A percentile compares a stretch with the other conserved stretches of the same genome.
These are phyloP conservation scores for Dryobota labecula DNA, from an alignment of 2,888 invertebrate genomes.

Conservation along the genomic window DNA sequence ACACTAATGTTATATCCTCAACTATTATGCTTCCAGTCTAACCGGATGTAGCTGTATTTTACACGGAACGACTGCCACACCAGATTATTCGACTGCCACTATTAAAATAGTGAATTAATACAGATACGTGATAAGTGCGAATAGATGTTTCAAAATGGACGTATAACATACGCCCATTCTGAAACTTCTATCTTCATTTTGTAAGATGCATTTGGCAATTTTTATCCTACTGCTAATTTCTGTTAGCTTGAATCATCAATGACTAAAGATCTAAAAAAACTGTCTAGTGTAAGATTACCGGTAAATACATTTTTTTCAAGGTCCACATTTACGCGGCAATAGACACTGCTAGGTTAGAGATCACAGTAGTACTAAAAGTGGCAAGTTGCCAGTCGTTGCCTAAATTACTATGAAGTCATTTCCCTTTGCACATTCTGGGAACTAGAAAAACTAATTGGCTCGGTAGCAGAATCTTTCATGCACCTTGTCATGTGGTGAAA, in stretches of 20 bases:
- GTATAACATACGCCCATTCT: too few relatives aligned
- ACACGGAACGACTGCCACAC: too few relatives aligned
- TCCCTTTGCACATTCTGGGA: slow-evolving; percentile 43
- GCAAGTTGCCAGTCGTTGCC: slow-evolving; percentile 44
- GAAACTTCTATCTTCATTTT: background rate
- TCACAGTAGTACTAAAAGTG: slow-evolving; percentile 55
- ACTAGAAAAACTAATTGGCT: slow-evolving; percentile 29
- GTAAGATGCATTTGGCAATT: background rate
- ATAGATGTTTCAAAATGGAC: too few relatives aligned
- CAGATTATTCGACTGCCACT: too few relatives aligned
- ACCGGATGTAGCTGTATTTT: too few relatives aligned
- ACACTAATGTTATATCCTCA: too few relatives aligned
- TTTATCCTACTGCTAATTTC: background rate
- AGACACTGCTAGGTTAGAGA: slow-evolving; percentile 46
- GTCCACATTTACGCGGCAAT: slow-evolving; percentile 22
- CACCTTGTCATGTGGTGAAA: slow-evolving; percentile 15
- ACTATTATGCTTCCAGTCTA: too few relatives aligned
- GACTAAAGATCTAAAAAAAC: slow-evolving; percentile 24
- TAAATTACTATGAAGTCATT: slow-evolving; percentile 52
- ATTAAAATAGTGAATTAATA: too few relatives aligned
- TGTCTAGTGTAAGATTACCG: slow-evolving; percentile 10
- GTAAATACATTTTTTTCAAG: slow-evolving; percentile 1
- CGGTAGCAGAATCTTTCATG: slow-evolving; percentile 14
- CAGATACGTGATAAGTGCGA: too few relatives aligned
- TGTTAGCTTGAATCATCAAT: slow-evolving; percentile 20